Evolutionary conservation across 2,888 invertebrate species (phyloP).

Genomic region (Hypena proboscidalis): DNA sequence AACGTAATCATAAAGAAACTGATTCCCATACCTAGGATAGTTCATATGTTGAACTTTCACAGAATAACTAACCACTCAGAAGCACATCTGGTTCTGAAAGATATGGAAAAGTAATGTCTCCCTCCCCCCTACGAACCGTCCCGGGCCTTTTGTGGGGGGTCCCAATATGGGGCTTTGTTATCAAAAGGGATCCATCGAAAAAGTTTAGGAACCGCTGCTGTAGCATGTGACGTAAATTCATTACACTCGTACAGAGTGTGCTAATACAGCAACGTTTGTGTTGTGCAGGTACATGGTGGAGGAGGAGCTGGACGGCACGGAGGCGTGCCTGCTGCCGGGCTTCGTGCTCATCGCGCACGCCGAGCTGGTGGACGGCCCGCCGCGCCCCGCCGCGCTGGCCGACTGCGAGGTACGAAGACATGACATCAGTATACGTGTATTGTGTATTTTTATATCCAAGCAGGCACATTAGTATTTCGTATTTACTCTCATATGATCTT

Average conservation of each 20-base stretch:
- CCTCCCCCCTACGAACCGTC: too few relatives aligned
- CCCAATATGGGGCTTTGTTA: too few relatives aligned
- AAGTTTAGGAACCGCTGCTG: too few relatives aligned
- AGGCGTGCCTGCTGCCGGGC: slow-evolving; percentile 67
- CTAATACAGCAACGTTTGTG: neutral
- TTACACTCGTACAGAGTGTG: too few relatives aligned
- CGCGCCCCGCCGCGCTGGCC: slow-evolving; percentile 24
- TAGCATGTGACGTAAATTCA: too few relatives aligned
- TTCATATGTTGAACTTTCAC: too few relatives aligned
- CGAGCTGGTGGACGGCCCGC: slow-evolving; percentile 25
- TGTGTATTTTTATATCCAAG: slow-evolving; percentile 2
- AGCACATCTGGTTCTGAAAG: too few relatives aligned
- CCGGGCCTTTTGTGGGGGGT: too few relatives aligned
- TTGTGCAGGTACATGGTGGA: slow-evolving; percentile 39
- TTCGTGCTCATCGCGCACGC: slow-evolving; percentile 51
- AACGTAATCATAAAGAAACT: too few relatives aligned
- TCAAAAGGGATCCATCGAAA: too few relatives aligned
- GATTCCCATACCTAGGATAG: too few relatives aligned
- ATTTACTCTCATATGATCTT: slow-evolving; percentile 56
- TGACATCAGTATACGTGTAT: neutral
- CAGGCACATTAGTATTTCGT: slow-evolving; percentile 58
- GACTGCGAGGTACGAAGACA: slow-evolving; percentile 35
- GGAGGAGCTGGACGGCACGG: slow-evolving; percentile 53
- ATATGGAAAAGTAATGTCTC: neutral
- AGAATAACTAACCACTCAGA: too few relatives aligned